Evolutionary conservation across 2,797 vertebrate species (phyloP), one percentile per base, ranked within the genome.

Genomic region (Sylvia borin): DNA sequence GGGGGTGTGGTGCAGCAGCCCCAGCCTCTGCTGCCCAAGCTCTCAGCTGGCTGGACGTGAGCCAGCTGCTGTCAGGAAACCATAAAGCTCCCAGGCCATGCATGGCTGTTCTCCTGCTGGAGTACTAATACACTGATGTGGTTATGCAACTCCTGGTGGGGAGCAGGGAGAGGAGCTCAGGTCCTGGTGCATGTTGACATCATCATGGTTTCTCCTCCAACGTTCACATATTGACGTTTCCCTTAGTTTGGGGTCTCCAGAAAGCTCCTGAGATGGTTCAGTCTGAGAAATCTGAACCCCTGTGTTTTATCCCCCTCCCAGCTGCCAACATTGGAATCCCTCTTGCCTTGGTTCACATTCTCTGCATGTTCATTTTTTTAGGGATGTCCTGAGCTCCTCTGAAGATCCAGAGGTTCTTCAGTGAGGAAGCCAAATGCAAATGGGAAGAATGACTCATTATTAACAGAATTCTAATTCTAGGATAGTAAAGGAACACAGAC

Each of bases 121-220:
- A 74, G 55, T 54, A 66, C 51, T 55, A 32, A 84, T 61, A 65
- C 3, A 14, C 65, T 90, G 22, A 94, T 67, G 57, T 12, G 32
- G 8, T 96, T 94, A 88, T 58, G 73, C 83, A 90, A 72, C 77
- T 78, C 68, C 47, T 61, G 54, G 27, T 31, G 58, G 67, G 50
- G 42, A 84, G 38, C 32, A 50, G 21, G 0, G 70, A 50, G 26
- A 71, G 79, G 71, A 88, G 4, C 10, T 55, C 31, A 3, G 32
- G 43, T 45, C 57, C 75, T 47, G 66, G 14, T 26, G 8, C 1
- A 1, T 10, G 20, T 36, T 51, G 40, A 10, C 62, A 11, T 1
- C 62, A 4, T 16, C 64, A 38, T 16, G 50, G 1, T 67, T 85
- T 54, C 31, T 50, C 29, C 42, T 76, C 53, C 67, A 9, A 0